Conservation (phyloP, 2,888 invertebrate species). For the Spisula subtruncata region DNA sequence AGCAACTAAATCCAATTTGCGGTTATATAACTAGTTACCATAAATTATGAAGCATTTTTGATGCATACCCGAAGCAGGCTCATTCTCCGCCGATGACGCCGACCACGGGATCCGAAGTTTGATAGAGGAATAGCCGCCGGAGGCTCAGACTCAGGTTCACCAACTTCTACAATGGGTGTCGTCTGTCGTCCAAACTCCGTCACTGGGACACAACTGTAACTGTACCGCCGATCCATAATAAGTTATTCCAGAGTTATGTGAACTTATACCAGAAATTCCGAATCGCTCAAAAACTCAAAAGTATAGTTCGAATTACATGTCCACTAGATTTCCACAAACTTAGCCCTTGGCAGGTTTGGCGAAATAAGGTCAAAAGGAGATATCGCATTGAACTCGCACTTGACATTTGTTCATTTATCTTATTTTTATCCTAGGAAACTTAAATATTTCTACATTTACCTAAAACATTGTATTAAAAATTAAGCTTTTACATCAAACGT, state of each 20-base stretch:
- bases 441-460: neutral
- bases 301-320: neutral
- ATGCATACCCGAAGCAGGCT: constrained; percentile 34
- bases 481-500: neutral
- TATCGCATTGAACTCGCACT: neutral
- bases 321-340: neutral
- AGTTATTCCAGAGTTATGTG: neutral
- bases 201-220: constrained; percentile 32
- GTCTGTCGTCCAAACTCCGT: constrained; percentile 24
- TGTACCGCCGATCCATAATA: constrained; percentile 4
- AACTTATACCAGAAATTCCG: neutral
- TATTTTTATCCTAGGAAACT: neutral
- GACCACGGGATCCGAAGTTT: neutral
- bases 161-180: neutral
- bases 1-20: neutral
- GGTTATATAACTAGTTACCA: neutral
- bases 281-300: neutral
- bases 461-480: constrained; percentile 1
- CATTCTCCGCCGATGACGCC: constrained; percentile 15
- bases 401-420: neutral
- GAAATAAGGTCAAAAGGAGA: constrained; percentile 11
- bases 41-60: neutral
- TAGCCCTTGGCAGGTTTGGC: neutral
- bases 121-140: neutral
- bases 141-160: too few species aligned